Base-by-base conservation (phyloP, 1,140 invertebrate genomes). In the Triops longicaudatus region DNA sequence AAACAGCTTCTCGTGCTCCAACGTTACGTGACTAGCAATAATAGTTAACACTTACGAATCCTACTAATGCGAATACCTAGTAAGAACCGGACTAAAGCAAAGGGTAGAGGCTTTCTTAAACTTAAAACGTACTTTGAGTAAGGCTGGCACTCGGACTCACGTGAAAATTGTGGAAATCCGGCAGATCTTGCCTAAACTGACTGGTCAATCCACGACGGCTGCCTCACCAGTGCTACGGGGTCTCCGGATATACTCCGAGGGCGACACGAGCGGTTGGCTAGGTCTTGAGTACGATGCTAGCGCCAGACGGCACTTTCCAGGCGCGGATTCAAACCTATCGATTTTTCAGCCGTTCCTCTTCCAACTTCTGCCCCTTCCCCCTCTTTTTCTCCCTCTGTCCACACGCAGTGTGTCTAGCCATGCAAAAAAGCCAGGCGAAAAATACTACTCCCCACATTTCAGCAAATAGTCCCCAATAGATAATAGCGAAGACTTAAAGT, bases 81-180 rank as follows among this genome's bases (percentile, higher is more conserved):
- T 22, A 63, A 63, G 6, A 14, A 17, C 10, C 14, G 50, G 50
- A 63, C 50, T 63, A 17, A 22, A 6, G 22, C 50, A 63, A 63
- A 63, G 50, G 22, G n/a, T n/a, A 63, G 14, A 14, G 50, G 17
- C 22, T n/a, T 22, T 10, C 22, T 63, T 22, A n/a, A 63, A 63
- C 50, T 63, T 63, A 37, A 37, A 63, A 63, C 50, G 50, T 63
- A 63, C 50, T 63, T 63, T 63, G 50, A 63, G 50, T 63, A 63
- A 63, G 50, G 50, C 50, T 63, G 50, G 50, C 50, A 63, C 50
- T 63, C 50, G 50, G 50, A 63, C 50, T 63, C 50, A 63, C 50
- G 50, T 63, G 50, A 63, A 63, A 63, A 63, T 63, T 63, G 50
- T 63, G 50, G 50, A 63, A 63, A 63, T 63, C 50, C 50, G 50